phyloP scores from a whole-genome alignment of 2,888 invertebrate species.

The Neuroscelio doddi region DNA sequence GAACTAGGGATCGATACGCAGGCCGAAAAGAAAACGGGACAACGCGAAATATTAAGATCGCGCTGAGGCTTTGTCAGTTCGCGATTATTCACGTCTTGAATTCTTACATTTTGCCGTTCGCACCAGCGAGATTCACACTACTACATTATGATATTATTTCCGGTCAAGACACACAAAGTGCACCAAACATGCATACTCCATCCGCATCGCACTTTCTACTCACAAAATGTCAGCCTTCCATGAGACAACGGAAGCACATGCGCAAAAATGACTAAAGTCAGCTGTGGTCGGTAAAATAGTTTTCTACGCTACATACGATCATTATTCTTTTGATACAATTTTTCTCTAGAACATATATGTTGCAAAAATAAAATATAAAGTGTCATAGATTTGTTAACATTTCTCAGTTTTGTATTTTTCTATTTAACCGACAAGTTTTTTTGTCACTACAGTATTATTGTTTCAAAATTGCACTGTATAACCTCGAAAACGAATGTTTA shows the following conservation, averaged over 20 bases:
- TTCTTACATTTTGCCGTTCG: conserved; percentile 26
- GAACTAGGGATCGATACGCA: conserved; percentile 54
- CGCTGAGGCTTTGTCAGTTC: neutral
- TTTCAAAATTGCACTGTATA: too few species aligned
- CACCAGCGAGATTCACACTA: neutral
- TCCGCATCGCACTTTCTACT: conserved; percentile 42
- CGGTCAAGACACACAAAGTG: conserved; percentile 45
- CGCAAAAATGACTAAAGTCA: conserved; percentile 16
- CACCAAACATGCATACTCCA: conserved; percentile 33
- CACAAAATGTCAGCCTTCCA: conserved; percentile 56
- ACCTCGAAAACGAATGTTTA: too few species aligned
- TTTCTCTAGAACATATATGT: too few species aligned
- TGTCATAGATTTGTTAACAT: neutral
- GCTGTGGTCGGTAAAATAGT: conserved; percentile 22
- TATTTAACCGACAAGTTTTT: neutral
- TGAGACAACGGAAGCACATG: conserved; percentile 14
- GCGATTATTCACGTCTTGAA: neutral
- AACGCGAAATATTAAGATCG: too few species aligned
- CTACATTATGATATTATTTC: conserved; percentile 19
- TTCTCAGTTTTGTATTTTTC: too few species aligned
- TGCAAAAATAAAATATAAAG: neutral
- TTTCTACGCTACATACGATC: too few species aligned
- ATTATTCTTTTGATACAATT: too few species aligned
- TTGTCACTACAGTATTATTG: too few species aligned
- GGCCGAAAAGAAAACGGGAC: conserved; percentile 24